These are phyloP conservation scores for Solenopsis invicta DNA, from an alignment of 1,140 invertebrate species.

Conservation along the genomic window DNA sequence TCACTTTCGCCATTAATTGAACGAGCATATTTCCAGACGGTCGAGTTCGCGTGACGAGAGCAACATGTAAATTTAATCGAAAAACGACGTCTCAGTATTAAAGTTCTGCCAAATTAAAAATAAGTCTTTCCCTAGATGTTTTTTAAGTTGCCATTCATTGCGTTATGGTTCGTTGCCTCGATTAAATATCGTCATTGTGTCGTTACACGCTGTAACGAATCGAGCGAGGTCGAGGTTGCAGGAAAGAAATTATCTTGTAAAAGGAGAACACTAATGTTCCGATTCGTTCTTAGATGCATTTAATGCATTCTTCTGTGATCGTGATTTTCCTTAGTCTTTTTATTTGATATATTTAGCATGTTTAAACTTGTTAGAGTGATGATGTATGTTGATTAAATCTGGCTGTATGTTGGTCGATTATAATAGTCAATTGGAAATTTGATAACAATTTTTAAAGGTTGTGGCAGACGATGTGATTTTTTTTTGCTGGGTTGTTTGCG, in stretches of 20 bases:
- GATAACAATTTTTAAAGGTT: not conserved
- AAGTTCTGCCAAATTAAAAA: not conserved
- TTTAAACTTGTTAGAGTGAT: not conserved
- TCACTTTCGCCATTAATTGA: constrained; percentile 82
- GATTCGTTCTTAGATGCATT: constrained; percentile 1
- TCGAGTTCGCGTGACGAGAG: constrained; percentile 53
- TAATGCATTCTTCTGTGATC: not conserved
- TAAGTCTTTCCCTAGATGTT: constrained; percentile 25
- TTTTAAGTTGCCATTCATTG: constrained; percentile 17
- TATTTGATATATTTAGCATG: not conserved
- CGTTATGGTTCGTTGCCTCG: constrained; percentile 57
- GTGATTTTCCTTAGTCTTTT: not conserved
- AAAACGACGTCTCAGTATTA: constrained; percentile 49
- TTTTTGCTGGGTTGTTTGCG: too few relatives aligned
- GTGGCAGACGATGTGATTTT: too few relatives aligned
- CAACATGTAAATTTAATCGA: constrained; percentile 50
- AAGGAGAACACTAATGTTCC: constrained; percentile 62
- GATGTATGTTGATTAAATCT: not conserved
- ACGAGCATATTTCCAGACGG: constrained; percentile 52
- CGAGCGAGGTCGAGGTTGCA: constrained; percentile 2
- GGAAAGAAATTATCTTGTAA: constrained; percentile 17
- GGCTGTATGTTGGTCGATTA: not conserved
- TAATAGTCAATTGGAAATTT: not conserved
- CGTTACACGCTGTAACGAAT: not conserved
- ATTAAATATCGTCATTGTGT: constrained; percentile 72